Base-by-base conservation (phyloP, 2,888 invertebrate genomes). In the Trissolcus brochymenae region DNA sequence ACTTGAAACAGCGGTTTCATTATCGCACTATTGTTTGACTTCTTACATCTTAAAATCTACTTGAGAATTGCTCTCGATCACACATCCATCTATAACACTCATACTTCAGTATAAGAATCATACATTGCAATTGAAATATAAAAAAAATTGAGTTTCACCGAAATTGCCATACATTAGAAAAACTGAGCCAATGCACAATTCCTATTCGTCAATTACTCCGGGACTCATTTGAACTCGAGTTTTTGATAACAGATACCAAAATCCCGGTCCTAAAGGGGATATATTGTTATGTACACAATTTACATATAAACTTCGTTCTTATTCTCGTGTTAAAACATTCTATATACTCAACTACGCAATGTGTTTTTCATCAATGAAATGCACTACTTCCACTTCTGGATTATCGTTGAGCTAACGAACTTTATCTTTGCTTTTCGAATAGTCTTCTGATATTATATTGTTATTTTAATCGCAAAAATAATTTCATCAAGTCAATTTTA, bases 251-350 rank as follows among this genome's bases (percentile, higher is more conserved):
- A 35, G 9, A 50, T 13, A 57, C 40, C 66, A 17, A 57, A 59
- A 4, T 11, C 9, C 35, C 14, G 19, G 9, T 66, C n/a, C 25
- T 4, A 61, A 75, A 71, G 64, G 53, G 62, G 60, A 14, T 66
- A 29, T 68, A 62, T 71, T 54, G 49, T 72, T 81, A 81, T 81
- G 79, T 81, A 81, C 81, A 81, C 78, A 81, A 81, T 81, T 79
- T 81, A 81, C 81, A 81, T 79, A 72, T 75, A 41, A 60, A 57
- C 56, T 77, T 77, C 76, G 21, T 59, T 56, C 57, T 72, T 64
- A 50, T 55, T 62, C 54, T 17, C 16, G 19, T 59, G 62, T 57
- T 29, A 40, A 79, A 29, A 51, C 40, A 49, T 46, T 61, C 77
- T 77, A 46, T 46, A 49, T 65, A 55, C 62, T 21, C 46, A 60